phyloP scores from a whole-genome alignment of 2,113 vertebrate genomes.

The Cacatua alba region DNA sequence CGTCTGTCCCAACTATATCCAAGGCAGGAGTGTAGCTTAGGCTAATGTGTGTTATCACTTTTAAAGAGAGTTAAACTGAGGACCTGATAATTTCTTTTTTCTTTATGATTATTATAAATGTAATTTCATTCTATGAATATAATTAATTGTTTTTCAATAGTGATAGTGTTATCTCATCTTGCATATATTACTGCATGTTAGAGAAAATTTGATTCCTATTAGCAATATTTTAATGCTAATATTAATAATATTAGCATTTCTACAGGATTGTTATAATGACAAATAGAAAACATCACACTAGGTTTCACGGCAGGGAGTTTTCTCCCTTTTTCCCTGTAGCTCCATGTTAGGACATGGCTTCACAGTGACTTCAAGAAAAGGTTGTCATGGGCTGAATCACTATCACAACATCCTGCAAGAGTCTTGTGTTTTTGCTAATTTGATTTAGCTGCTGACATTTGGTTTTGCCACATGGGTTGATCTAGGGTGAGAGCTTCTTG shows the following conservation, averaged over 20 bases:
- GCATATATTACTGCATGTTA: neutral
- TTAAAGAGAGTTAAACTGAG: neutral
- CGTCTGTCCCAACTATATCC: neutral
- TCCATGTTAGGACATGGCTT: neutral
- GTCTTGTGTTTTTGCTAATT: neutral
- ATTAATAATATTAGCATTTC: neutral
- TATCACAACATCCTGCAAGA: neutral
- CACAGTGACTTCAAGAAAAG: neutral
- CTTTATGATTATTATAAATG: neutral
- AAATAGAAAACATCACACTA: neutral
- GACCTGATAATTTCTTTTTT: neutral
- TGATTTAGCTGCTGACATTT: neutral
- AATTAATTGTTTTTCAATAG: neutral
- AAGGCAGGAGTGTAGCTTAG: neutral
- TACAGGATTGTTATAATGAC: neutral
- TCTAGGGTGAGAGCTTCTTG: neutral
- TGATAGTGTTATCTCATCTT: neutral
- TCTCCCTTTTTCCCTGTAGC: neutral
- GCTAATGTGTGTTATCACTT: neutral
- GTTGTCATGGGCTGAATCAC: neutral
- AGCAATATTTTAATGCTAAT: neutral
- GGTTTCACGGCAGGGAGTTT: neutral
- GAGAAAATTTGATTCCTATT: neutral
- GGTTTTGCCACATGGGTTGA: neutral
- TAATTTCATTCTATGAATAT: neutral